Percentiles rank a stretch among this genome's conserved stretches.
Evolutionary conservation across 2,113 vertebrate genomes (phyloP).

Genomic region (Conger conger): DNA sequence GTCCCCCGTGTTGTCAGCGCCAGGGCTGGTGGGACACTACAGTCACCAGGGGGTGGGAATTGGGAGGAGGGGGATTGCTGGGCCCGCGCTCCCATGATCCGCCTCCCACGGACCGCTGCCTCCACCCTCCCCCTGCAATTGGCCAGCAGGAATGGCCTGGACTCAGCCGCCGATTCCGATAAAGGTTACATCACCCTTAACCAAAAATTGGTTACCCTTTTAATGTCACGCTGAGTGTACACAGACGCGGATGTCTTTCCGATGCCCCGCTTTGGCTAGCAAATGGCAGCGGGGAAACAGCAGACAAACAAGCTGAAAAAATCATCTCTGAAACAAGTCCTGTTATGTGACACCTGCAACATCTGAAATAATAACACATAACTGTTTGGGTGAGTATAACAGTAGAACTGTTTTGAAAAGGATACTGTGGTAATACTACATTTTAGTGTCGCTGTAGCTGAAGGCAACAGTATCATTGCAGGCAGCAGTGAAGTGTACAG

Average conservation of each 20-base stretch:
- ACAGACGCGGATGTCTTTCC: background rate
- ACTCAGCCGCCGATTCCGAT: background rate
- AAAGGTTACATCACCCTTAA: background rate
- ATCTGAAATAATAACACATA: background rate
- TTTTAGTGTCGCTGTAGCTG: background rate
- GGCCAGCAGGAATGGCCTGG: background rate
- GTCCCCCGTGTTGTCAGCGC: constrained; percentile 43
- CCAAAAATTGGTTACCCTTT: background rate
- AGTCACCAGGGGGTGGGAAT: constrained; percentile 45
- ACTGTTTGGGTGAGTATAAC: background rate
- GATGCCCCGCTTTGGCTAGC: background rate
- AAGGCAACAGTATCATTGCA: background rate
- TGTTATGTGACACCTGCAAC: background rate
- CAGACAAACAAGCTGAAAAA: background rate
- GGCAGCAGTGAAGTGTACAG: background rate
- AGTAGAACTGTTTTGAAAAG: background rate
- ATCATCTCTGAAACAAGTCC: background rate
- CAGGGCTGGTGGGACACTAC: constrained; percentile 51
- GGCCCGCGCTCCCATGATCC: background rate
- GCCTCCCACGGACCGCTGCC: background rate
- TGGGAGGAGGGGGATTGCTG: background rate
- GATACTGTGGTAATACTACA: background rate
- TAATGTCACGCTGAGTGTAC: background rate
- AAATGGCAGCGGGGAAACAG: background rate
- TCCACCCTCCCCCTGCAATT: background rate